Conservation (phyloP, 2,888 invertebrate species). For the Mechanitis messenoides region DNA sequence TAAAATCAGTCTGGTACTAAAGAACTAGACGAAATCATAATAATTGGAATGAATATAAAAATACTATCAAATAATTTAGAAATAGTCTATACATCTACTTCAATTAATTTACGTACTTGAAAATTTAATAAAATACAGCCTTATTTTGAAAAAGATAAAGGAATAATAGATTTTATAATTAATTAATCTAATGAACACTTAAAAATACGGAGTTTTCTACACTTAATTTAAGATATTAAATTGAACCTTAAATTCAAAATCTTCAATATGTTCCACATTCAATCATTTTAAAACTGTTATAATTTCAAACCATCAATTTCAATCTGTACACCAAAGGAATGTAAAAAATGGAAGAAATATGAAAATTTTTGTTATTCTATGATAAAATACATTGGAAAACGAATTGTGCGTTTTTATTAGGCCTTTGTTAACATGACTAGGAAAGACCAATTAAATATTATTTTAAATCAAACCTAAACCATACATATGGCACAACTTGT, state of each 20-base stretch:
- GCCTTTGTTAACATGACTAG: slow-evolving; percentile 72
- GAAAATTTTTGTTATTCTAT: slow-evolving; percentile 26
- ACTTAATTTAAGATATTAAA: slow-evolving; percentile 54
- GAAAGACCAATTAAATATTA: slow-evolving; percentile 42
- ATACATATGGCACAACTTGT: slow-evolving; percentile 21
- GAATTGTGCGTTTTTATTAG: slow-evolving; percentile 66
- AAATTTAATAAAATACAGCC: slow-evolving; percentile 66
- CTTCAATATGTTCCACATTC: slow-evolving; percentile 42
- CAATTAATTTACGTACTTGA: slow-evolving; percentile 60
- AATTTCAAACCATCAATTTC: slow-evolving; percentile 38
- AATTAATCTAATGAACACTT: slow-evolving; percentile 74
- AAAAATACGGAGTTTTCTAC: slow-evolving; percentile 59
- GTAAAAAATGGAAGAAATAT: slow-evolving; percentile 61
- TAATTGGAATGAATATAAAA: slow-evolving; percentile 74
- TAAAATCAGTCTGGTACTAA: slow-evolving; percentile 77
- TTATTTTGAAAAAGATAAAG: slow-evolving; percentile 59
- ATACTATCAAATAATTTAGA: slow-evolving; percentile 75
- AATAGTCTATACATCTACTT: slow-evolving; percentile 59
- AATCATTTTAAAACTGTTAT: background rate
- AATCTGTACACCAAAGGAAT: slow-evolving; percentile 59
- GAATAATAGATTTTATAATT: slow-evolving; percentile 61
- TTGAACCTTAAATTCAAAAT: slow-evolving; percentile 58
- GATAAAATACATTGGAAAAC: slow-evolving; percentile 38
- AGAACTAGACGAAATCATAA: slow-evolving; percentile 66
- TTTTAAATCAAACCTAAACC: slow-evolving; percentile 12